These are phyloP conservation scores for Muscidifurax raptorellus DNA, from an alignment of 1,140 invertebrate species.

Conservation along the genomic window DNA sequence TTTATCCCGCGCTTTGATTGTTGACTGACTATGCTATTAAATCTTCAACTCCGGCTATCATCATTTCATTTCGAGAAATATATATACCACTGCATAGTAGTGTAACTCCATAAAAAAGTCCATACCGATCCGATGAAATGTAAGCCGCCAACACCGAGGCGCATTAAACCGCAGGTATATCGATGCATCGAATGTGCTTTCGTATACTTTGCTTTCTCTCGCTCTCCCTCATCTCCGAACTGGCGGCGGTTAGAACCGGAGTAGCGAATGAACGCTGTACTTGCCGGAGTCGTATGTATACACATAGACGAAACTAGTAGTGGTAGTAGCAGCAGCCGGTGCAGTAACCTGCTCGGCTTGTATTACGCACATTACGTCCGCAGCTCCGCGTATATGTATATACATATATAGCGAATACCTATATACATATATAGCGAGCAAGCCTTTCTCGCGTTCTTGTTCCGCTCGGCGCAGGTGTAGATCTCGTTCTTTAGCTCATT, in stretches of 20 bases:
- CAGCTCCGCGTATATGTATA: background rate
- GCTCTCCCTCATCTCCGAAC: background rate
- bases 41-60: too few species aligned
- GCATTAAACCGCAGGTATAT: background rate
- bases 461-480: background rate
- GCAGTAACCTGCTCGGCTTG: slow-evolving; percentile 25
- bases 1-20: background rate
- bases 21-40: too few species aligned
- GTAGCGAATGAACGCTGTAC: slow-evolving; percentile 42
- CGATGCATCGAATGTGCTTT: background rate
- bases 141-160: background rate
- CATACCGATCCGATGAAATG: slow-evolving; percentile 9
- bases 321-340: background rate
- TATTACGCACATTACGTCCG: slow-evolving; percentile 27
- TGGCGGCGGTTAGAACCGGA: background rate
- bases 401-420: background rate
- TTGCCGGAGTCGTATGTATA: slow-evolving; percentile 12
- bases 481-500: background rate
- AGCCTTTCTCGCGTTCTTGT: background rate
- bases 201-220: background rate
- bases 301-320: too few species aligned
- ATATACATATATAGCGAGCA: background rate
- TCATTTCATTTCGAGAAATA: too few species aligned
- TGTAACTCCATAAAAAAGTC: slow-evolving; percentile 22
- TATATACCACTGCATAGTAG: too few species aligned